Percentiles rank a stretch among this genome's conserved stretches.
These are phyloP conservation scores for Aegithalos caudatus DNA, from an alignment of 2,113 vertebrate genomes.

Conservation along the genomic window DNA sequence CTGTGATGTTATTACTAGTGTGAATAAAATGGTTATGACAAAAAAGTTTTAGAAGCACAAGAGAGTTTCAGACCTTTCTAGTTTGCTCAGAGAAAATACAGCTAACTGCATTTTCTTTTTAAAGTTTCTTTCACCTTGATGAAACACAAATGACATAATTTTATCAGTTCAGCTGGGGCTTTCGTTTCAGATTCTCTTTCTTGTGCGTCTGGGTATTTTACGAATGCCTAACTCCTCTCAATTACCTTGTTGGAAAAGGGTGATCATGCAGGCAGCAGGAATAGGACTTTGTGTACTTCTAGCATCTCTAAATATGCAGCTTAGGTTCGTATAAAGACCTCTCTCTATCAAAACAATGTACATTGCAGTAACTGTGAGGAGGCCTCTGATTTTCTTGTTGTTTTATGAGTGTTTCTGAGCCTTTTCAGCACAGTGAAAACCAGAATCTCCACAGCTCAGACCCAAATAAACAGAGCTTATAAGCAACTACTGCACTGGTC, in stretches of 20 bases:
- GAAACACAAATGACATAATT: background rate
- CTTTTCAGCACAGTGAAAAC: background rate
- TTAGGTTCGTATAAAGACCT: background rate
- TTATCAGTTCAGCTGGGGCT: background rate
- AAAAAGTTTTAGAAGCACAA: background rate
- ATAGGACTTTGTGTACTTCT: background rate
- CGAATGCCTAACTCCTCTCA: conserved; percentile 27
- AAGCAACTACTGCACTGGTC: background rate
- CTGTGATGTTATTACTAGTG: background rate
- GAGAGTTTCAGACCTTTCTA: background rate
- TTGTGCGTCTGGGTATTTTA: background rate
- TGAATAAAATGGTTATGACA: background rate
- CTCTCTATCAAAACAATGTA: background rate
- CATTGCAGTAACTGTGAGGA: background rate
- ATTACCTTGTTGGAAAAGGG: conserved; percentile 39
- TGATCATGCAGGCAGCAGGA: conserved; percentile 5
- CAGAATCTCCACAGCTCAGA: background rate
- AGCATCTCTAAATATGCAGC: background rate
- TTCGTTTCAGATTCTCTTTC: background rate
- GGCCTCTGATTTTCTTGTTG: background rate
- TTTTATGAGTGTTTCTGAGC: background rate
- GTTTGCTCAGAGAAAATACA: background rate
- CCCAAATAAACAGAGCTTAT: background rate
- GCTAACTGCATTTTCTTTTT: background rate
- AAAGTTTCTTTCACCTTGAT: background rate